Conservation (phyloP, 2,888 invertebrate genomes). For the Dicyrtomina minuta region DNA sequence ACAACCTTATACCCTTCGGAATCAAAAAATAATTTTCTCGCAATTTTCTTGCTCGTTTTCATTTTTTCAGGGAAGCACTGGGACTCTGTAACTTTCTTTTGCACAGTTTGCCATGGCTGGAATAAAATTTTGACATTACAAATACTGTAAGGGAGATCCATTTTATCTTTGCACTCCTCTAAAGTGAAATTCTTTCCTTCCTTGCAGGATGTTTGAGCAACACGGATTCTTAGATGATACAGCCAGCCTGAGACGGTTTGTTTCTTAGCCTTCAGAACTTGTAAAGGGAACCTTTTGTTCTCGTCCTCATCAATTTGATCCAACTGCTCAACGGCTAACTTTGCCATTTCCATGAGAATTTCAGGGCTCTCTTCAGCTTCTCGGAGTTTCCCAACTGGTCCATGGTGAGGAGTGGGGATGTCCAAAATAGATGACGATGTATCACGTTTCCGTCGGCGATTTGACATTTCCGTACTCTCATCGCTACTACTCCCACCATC, state of each 20-base stretch:
- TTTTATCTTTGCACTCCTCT: constrained; percentile 46
- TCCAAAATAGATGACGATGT: constrained; percentile 17
- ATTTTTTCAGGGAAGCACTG: constrained; percentile 52
- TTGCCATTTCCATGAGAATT: constrained; percentile 57
- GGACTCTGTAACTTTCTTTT: constrained; percentile 53
- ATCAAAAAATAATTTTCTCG: constrained; percentile 39
- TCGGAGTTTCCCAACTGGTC: constrained; percentile 51
- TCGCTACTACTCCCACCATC: too few species aligned
- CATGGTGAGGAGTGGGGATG: too few species aligned
- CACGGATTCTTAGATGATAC: constrained; percentile 62
- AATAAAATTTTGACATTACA: constrained; percentile 51
- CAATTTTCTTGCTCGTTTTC: constrained; percentile 41
- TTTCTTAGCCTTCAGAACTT: constrained; percentile 58
- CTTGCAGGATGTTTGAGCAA: constrained; percentile 60
- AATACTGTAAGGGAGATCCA: constrained; percentile 37
- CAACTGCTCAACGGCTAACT: constrained; percentile 59
- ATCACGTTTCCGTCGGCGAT: not conserved
- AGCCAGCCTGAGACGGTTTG: constrained; percentile 66
- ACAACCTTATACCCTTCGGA: too few species aligned
- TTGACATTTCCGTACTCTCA: too few species aligned
- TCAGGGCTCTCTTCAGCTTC: constrained; percentile 53
- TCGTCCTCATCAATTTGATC: constrained; percentile 61
- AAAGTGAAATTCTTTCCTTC: constrained; percentile 38
- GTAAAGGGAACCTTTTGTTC: constrained; percentile 59
- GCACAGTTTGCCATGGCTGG: constrained; percentile 52